Evolutionary conservation across 2,113 vertebrate species (phyloP), one percentile per base, ranked within the genome.

Genomic region (Oncorhynchus kisutch): DNA sequence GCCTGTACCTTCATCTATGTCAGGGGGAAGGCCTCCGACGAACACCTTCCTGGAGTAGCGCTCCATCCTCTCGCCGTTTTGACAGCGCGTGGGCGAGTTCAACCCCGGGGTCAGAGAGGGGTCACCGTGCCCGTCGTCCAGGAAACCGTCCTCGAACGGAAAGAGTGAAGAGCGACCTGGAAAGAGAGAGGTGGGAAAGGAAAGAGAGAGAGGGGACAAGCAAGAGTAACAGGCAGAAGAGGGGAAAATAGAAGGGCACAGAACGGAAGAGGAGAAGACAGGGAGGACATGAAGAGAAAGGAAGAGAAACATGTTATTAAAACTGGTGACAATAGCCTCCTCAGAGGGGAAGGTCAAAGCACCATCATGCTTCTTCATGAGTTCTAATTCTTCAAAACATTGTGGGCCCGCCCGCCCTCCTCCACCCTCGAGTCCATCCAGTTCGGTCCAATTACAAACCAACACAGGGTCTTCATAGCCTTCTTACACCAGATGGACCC

Each of bases 11-110:
- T 99, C 98, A 81, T 99, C 98, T 16, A 99, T 99, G 90, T 99
- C 98, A 67, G 98, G 98, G 86, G 98, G 98, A 57, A 99, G 94
- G 62, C 98, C 98, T 86, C 98, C 98, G 49, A 99, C 98, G 91
- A 99, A 99, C 87, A 99, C 98, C 89, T 99, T 99, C 88, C 98
- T 95, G 81, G 98, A 99, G 90, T 99, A 99, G 86, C 97, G 97
- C 87, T 99, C 98, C 85, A 99, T 95, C 90, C 97, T 92, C 87
- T 99, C 98, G 73, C 97, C 98, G 1, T 99, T 99, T 78, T 98
- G 98, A 91, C 97, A 98, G 86, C 96, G 97, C 25, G 95, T 98
- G 13, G 97, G 98, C 65, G 97, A 99, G 93, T 95, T 97, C 91
- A 99, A 91, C 59, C 97, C 97, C 7, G 96, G 96, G 71, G 97